Evolutionary conservation across 2,113 vertebrate genomes (phyloP).

Genomic region (Epinephelus fuscoguttatus): DNA sequence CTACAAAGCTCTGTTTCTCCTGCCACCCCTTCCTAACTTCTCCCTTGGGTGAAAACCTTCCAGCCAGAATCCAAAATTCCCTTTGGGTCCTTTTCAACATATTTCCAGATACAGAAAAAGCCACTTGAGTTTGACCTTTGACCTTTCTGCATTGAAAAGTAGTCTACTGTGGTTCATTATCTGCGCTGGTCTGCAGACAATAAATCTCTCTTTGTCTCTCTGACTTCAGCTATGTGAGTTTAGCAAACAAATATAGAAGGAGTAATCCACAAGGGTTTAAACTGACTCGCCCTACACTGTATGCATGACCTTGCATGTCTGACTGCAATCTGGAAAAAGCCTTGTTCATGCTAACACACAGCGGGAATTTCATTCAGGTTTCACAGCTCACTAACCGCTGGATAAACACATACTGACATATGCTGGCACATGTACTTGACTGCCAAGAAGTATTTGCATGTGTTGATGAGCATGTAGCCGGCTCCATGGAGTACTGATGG

Average conservation of each 20-base stretch:
- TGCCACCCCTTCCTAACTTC: neutral
- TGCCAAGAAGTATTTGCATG: neutral
- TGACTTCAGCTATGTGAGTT: neutral
- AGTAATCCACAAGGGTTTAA: neutral
- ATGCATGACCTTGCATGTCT: neutral
- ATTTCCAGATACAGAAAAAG: conserved; percentile 10
- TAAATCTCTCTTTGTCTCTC: neutral
- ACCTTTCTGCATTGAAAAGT: neutral
- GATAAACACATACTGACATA: conserved; percentile 51
- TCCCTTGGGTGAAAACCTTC: neutral
- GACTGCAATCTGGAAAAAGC: conserved; percentile 8
- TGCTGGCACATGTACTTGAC: conserved; percentile 1
- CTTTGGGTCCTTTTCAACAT: neutral
- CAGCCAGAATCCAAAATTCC: neutral
- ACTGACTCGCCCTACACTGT: neutral
- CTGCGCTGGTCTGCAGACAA: conserved; percentile 8
- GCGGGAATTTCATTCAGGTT: conserved; percentile 28
- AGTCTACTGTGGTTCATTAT: neutral
- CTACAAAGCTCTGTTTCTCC: neutral
- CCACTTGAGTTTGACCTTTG: neutral
- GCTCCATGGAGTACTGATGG: neutral
- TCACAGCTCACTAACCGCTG: conserved; percentile 42
- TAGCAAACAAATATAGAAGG: conserved; percentile 26
- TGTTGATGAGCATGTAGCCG: neutral
- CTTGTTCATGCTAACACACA: conserved; percentile 17